phyloP scores from a whole-genome alignment of 2,797 vertebrate species.

The Meriones psammophilus region DNA sequence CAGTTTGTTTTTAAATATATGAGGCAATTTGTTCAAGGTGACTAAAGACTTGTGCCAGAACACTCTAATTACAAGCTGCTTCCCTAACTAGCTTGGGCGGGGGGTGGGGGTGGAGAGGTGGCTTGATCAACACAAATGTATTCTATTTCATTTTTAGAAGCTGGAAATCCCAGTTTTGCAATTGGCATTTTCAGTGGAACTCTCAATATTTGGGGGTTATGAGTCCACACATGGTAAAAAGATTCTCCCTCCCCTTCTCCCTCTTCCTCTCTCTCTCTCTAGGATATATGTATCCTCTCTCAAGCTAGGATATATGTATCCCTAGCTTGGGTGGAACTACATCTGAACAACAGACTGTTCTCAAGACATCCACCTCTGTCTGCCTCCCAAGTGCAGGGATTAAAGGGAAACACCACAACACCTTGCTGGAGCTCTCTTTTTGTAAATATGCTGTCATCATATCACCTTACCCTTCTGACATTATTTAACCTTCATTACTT shows the following conservation, averaged over 20 bases:
- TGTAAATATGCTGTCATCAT: background rate
- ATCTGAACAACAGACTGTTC: background rate
- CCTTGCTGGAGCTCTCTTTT: background rate
- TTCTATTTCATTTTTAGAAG: background rate
- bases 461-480: background rate
- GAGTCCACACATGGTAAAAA: background rate
- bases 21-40: slow-evolving; percentile 70
- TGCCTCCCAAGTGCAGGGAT: background rate
- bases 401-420: background rate
- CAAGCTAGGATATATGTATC: background rate
- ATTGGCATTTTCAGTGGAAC: background rate
- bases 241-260: background rate
- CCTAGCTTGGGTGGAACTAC: background rate
- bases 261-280: background rate
- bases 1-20: slow-evolving; percentile 82
- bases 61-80: slow-evolving; percentile 80
- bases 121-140: background rate
- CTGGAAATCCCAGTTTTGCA: background rate
- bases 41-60: slow-evolving; percentile 80
- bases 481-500: slow-evolving; percentile 26
- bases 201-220: background rate
- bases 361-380: background rate
- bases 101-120: no score
- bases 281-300: no score
- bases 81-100: background rate